These are phyloP conservation scores for Norana najaformis DNA, from an alignment of 2,888 invertebrate genomes.

Conservation along the genomic window DNA sequence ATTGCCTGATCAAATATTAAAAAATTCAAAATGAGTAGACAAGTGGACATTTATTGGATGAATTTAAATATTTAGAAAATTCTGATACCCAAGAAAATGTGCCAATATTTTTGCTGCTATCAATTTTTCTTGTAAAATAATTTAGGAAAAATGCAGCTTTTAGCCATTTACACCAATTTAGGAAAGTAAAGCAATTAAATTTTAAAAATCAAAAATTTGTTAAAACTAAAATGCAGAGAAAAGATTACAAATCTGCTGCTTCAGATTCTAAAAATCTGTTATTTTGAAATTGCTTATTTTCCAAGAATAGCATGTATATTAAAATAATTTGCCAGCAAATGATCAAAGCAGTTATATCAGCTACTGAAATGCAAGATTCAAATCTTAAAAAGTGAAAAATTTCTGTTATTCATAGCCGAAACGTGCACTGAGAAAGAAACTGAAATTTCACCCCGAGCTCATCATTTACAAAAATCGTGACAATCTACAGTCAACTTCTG, in stretches of 20 bases:
- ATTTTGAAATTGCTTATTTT: not conserved
- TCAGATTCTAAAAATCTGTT: not conserved
- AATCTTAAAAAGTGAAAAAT: too few relatives aligned
- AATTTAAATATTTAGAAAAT: not conserved
- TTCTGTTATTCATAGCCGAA: not conserved
- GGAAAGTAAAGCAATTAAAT: too few relatives aligned
- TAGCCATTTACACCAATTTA: too few relatives aligned
- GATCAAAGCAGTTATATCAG: not conserved
- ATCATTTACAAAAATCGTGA: not conserved
- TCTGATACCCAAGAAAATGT: not conserved
- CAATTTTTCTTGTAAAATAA: not conserved
- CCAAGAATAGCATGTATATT: not conserved
- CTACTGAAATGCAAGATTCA: not conserved
- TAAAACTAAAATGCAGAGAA: not conserved
- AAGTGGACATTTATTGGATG: not conserved
- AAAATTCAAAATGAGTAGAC: not conserved
- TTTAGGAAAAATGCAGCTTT: too few relatives aligned
- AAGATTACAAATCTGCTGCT: not conserved
- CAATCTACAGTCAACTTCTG: not conserved
- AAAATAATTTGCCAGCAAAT: not conserved
- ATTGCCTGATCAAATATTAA: not conserved
- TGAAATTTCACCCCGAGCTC: not conserved
- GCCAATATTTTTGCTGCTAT: not conserved
- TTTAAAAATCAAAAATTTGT: too few relatives aligned
- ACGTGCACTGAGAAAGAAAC: not conserved